Evolutionary conservation across 2,113 vertebrate species (phyloP), one percentile per base, ranked within the genome.

Genomic region (Cairina moschata): DNA sequence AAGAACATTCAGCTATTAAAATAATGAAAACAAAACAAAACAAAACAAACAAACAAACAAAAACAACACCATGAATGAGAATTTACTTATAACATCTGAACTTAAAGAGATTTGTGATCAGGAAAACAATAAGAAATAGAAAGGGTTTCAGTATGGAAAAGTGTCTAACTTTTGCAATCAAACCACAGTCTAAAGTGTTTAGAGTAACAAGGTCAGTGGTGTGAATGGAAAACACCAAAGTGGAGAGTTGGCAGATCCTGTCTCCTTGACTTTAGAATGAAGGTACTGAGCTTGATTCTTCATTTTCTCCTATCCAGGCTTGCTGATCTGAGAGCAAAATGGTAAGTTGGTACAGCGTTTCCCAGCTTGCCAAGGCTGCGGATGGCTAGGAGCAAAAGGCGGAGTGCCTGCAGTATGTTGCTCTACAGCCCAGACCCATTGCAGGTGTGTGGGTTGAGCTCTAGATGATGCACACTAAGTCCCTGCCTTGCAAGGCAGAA

Each of bases 381-480:
- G 1, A 13, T 8, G 13, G 21, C 5, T 29, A 29, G 42, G 6
- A 81, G 29, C 15, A 44, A 91, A 82, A 20, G 31, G 17, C 8
- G 48, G 11, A 31, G 31, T 71, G 20, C 28, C 38, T 44, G 11
- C 31, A 13, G 13, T 6, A 12, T 15, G 11, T 17, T 74, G 13
- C 18, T 62, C 18, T 63, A 29, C 18, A 1, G 0, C 26, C 28
- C 34, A 77, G 42, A 13, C 18, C 48, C 3, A 0, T 5, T 29
- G 9, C 22, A 88, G 31, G 36, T 15, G 16, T 26, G 14, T 17
- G 7, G 6, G 5, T 28, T 2, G 2, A 48, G 56, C 8, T 75
- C 25, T 1, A 2, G n/a, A 52, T 17, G 17, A 60, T 21, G 6
- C 1, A 7, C 11, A 25, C 9, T 29, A 65, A 69, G 6, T 22